Base-by-base conservation (phyloP, 2,888 invertebrate species). In the Caenorhabditis angaria region DNA sequence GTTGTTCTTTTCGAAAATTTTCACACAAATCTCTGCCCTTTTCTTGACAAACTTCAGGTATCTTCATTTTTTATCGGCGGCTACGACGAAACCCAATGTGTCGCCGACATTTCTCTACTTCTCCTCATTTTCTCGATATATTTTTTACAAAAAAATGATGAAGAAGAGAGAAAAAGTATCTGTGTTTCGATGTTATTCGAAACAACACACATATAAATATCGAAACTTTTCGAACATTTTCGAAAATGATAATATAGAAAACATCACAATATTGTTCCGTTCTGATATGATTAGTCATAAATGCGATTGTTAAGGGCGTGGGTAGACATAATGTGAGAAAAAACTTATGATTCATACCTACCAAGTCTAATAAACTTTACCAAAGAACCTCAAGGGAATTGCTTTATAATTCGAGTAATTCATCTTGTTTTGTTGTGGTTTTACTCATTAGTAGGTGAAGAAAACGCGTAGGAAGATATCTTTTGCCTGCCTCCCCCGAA, bases 401-500 rank as follows among this genome's bases (percentile, higher is more conserved):
- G 32, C 5, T 8, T 32, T 32, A 32, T 10, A 41, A 41, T 41
- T 6, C 18, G 10, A 41, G 18, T 41, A 32, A 32, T 32, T 10
- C 10, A 5, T 41, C 18, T 14, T 41, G 41, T 41, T 41, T 41
- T 32, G 6, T 8, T 10, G 10, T 32, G 6, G 32, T 32, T 32
- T 41, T 41, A 41, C 41, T 41, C 41, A 41, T 41, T 41, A 41
- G 41, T 12, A 12, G 41, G 18, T 3, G 14, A 41, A 41, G 18
- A 41, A 41, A 41, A 41, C 41, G 41, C 41, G 41, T 41, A 41
- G 41, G 41, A 41, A 41, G 41, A 14, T n/a, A n/a, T n/a, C n/a
- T n/a, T n/a, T n/a, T n/a, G n/a, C 41, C 14, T 18, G 10, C 41
- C 10, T 41, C 41, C 41, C 32, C 41, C 18, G 14, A 14, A 41